These are phyloP conservation scores for Triplophysa tibetana DNA, from an alignment of 2,113 vertebrate species.

Conservation along the genomic window DNA sequence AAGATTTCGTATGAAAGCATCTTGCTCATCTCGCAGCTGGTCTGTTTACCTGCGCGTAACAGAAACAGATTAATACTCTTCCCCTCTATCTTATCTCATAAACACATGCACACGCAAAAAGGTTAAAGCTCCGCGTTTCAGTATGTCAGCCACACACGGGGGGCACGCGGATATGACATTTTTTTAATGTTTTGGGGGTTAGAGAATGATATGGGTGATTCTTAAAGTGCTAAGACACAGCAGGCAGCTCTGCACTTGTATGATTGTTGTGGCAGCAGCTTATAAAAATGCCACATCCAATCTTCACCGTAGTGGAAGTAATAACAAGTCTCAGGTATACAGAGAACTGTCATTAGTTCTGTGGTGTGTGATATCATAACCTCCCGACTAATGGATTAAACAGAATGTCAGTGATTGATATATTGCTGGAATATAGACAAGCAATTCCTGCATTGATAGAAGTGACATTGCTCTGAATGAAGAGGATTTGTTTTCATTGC, in stretches of 20 bases:
- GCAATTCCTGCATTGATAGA: too few relatives aligned
- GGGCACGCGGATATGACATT: background rate
- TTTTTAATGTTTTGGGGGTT: constrained; percentile 20
- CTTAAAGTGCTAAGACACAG: constrained; percentile 21
- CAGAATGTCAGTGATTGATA: too few relatives aligned
- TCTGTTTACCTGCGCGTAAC: constrained; percentile 37
- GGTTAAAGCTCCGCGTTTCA: constrained; percentile 15
- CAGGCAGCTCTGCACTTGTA: background rate
- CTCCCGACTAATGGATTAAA: too few relatives aligned
- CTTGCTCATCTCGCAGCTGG: constrained; percentile 31
- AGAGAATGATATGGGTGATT: constrained; percentile 21
- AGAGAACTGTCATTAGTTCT: background rate
- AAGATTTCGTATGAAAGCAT: constrained; percentile 28
- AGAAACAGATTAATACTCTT: constrained; percentile 31
- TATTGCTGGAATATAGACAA: too few relatives aligned
- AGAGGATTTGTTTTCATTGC: too few relatives aligned
- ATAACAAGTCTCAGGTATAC: background rate
- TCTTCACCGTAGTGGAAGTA: background rate
- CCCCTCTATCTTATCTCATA: constrained; percentile 25
- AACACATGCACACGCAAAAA: constrained; percentile 6
- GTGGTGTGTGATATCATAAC: background rate
- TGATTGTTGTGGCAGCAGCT: background rate
- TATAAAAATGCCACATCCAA: background rate
- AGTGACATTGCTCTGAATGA: too few relatives aligned
- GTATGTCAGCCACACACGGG: constrained; percentile 11